Conservation (phyloP, 2,888 invertebrate genomes). For the Keiferia lycopersicella region DNA sequence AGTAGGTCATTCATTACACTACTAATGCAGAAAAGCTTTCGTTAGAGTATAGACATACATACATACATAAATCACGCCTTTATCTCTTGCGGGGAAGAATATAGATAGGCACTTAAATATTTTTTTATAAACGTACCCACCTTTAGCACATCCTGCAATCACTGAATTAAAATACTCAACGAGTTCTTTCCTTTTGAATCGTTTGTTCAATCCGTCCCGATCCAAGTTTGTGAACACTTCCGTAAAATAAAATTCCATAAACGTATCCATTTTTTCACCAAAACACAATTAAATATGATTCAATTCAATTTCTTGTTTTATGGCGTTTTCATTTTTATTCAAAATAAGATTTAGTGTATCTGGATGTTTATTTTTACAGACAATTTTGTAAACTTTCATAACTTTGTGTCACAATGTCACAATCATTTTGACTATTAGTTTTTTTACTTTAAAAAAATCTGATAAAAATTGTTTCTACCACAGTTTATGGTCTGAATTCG, state of each 20-base stretch:
- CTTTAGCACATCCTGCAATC: constrained; percentile 87
- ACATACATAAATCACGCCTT: no score
- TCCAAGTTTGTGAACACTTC: constrained; percentile 86
- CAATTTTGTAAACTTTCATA: background rate
- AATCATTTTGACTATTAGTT: constrained; percentile 19
- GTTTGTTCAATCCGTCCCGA: constrained; percentile 86
- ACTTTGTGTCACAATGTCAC: constrained; percentile 8
- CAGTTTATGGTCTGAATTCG: background rate
- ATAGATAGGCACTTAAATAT: background rate
- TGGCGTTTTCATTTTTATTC: no score
- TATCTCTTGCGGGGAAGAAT: no score
- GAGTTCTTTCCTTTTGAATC: constrained; percentile 86
- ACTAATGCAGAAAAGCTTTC: no score
- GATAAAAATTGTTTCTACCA: background rate
- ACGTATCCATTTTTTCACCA: constrained; percentile 84
- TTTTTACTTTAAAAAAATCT: background rate
- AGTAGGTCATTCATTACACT: no score
- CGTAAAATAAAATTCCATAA: constrained; percentile 90
- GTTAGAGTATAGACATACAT: no score
- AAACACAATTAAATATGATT: background rate
- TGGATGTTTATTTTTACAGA: background rate
- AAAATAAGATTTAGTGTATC: background rate
- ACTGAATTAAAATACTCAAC: constrained; percentile 90
- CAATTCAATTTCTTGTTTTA: no score
- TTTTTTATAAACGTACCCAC: constrained; percentile 54